Conservation (phyloP, 2,888 invertebrate genomes). For the Hypomecis atomaria region DNA sequence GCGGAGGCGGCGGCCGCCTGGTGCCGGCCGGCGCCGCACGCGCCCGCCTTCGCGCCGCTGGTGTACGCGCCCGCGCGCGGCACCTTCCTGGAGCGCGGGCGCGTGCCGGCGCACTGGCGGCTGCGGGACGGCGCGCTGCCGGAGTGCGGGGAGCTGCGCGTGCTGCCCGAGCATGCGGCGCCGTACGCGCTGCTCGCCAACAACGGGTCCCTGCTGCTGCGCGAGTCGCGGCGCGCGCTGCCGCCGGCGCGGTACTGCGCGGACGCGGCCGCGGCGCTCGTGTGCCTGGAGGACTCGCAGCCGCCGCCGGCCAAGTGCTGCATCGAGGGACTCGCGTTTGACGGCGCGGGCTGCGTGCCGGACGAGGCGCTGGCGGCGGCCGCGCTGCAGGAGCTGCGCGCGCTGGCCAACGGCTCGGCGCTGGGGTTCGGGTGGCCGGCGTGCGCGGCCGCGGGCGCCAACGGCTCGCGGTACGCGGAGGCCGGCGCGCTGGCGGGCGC, state of each 20-base stretch:
- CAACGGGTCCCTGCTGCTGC: conserved; percentile 86
- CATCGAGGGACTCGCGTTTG: conserved; percentile 86
- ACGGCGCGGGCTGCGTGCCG: conserved; percentile 80
- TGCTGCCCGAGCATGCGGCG: conserved; percentile 69
- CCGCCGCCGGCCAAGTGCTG: conserved; percentile 88
- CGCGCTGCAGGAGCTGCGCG: conserved; percentile 65
- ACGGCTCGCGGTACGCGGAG: conserved; percentile 81
- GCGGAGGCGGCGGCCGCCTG: conserved; percentile 79
- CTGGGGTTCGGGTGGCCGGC: conserved; percentile 82
- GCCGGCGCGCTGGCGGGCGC: conserved; percentile 79
- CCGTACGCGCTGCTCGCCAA: conserved; percentile 85
- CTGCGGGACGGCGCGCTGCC: conserved; percentile 69
- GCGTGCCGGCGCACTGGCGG: conserved; percentile 80
- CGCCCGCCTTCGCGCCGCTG: conserved; percentile 82
- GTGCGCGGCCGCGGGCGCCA: conserved; percentile 62
- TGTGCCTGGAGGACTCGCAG: conserved; percentile 80
- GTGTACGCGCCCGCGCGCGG: conserved; percentile 82
- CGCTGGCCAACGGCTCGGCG: conserved; percentile 42
- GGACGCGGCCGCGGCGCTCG: conserved; percentile 86
- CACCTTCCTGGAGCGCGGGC: conserved; percentile 66
- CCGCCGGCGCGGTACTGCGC: conserved; percentile 87
- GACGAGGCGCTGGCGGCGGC: conserved; percentile 53
- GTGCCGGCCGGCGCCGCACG: conserved; percentile 68
- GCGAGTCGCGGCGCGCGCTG: conserved; percentile 71
- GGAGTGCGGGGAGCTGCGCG: conserved; percentile 59